Base-by-base conservation (phyloP, 2,797 vertebrate species). In the Chelon auratus region DNA sequence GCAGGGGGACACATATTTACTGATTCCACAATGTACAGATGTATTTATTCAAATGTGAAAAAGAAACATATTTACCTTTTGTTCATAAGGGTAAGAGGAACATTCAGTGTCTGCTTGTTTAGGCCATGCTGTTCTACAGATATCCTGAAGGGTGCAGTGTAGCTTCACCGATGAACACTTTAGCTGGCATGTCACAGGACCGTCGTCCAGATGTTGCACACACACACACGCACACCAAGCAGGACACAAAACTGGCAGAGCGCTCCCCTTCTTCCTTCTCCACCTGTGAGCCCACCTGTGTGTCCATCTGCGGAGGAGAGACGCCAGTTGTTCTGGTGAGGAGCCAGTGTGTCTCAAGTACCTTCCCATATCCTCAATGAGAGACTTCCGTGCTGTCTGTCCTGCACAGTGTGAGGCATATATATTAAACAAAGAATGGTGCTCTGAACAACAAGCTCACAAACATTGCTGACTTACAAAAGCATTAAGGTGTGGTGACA, bases 241-340 rank as follows among this genome's bases (percentile, higher is more conserved):
- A 91, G 81, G 91, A 93, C 91, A 93, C 84, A 91, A 93, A 92
- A 86, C 92, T 94, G 93, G 93, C 94, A 93, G 69, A 82, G 72
- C 57, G 59, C 77, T 62, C 40, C 68, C 62, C 42, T 82, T 72
- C 82, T 71, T 84, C 77, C 71, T 82, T 81, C 81, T 62, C 91
- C 90, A 91, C 92, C 92, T 93, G 90, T 81, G 91, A 90, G 85
- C 86, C 93, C 94, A 94, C 94, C 94, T 95, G 94, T 89, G 90
- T 93, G 91, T 92, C 94, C 94, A 94, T 95, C 94, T 95, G 94
- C 85, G 85, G 78, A 82, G 80, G 78, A 87, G 85, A 89, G 83
- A 82, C 60, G 84, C 92, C 94, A 94, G 93, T 94, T 94, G 93
- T 94, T 94, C 85, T 92, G 91, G 88, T 89, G 78, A 78, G 82